Conservation (phyloP, 53 echinoderm and acorn worm species). For the Paracentrotus lividus region DNA sequence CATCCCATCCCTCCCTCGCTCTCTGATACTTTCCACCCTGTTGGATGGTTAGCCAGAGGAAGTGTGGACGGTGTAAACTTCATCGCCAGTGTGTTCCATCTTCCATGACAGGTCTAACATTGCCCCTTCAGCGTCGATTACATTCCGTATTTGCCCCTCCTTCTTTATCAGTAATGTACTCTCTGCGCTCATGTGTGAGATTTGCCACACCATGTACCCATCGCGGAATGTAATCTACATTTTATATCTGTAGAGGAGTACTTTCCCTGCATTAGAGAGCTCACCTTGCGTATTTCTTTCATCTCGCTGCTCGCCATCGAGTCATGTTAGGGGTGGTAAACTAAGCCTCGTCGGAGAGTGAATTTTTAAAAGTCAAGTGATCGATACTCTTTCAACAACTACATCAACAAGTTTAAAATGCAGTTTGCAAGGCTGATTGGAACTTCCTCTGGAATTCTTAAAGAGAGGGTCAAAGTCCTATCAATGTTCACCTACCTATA, state of each 20-base stretch:
- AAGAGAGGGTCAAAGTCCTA: not conserved
- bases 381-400: slow-evolving; percentile 9
- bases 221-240: slow-evolving; percentile 60
- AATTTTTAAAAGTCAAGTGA: slow-evolving; percentile 25
- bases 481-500: not conserved
- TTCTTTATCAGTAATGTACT: slow-evolving; percentile 20
- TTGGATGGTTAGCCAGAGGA: slow-evolving; percentile 11
- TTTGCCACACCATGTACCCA: slow-evolving; percentile 35
- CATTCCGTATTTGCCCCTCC: not conserved
- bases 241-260: slow-evolving; percentile 2
- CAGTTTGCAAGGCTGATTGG: slow-evolving; percentile 15
- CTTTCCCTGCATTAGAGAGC: slow-evolving; percentile 19
- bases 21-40: not conserved
- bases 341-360: slow-evolving; percentile 4
- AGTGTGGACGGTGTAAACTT: slow-evolving; percentile 37
- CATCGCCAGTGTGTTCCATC: slow-evolving; percentile 45
- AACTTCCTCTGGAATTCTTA: not conserved
- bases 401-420: slow-evolving; percentile 38
- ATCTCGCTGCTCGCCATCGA: not conserved
- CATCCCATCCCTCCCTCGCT: not conserved
- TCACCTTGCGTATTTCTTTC: not conserved
- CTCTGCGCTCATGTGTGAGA: slow-evolving; percentile 53
- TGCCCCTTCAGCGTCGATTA: slow-evolving; percentile 29
- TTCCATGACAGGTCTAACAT: slow-evolving; percentile 42
- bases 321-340: slow-evolving; percentile 25